Percentiles rank a stretch among this genome's conserved stretches.
These are phyloP conservation scores for Chromis chromis DNA, from an alignment of 2,797 vertebrate genomes.

Conservation along the genomic window DNA sequence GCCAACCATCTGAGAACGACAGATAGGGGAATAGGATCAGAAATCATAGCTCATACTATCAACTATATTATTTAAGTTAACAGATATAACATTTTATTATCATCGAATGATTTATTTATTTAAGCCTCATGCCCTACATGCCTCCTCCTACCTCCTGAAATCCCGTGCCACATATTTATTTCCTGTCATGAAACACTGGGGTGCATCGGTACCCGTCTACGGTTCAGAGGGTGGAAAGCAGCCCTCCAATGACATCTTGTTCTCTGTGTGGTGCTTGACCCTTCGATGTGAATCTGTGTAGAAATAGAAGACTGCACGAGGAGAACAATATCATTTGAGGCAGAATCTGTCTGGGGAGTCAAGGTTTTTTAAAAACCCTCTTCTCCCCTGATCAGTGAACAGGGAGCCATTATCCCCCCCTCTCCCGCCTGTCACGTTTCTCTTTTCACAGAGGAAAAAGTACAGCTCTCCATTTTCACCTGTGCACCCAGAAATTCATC, in stretches of 20 bases:
- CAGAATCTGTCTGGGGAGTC: slow-evolving; percentile 64
- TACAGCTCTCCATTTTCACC: slow-evolving; percentile 79
- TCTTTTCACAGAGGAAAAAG: slow-evolving; percentile 71
- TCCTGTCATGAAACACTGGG: slow-evolving; percentile 71
- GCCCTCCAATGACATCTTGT: slow-evolving; percentile 66
- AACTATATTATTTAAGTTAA: slow-evolving; percentile 65
- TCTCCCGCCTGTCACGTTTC: slow-evolving; percentile 60
- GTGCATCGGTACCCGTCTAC: slow-evolving; percentile 53
- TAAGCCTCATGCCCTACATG: slow-evolving; percentile 79
- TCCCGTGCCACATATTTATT: slow-evolving; percentile 82
- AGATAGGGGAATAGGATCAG: slow-evolving; percentile 65
- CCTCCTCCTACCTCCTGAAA: slow-evolving; percentile 78
- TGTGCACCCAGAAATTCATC: slow-evolving; percentile 74
- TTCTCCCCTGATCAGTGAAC: slow-evolving; percentile 61
- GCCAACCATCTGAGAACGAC: slow-evolving; percentile 75
- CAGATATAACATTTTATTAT: slow-evolving; percentile 68
- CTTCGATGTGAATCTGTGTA: slow-evolving; percentile 75
- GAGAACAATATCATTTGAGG: slow-evolving; percentile 74
- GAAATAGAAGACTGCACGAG: slow-evolving; percentile 74
- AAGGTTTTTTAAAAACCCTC: slow-evolving; percentile 19
- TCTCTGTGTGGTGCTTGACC: slow-evolving; percentile 70
- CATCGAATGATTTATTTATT: slow-evolving; percentile 78
- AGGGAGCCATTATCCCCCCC: slow-evolving; percentile 55
- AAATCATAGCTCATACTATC: slow-evolving; percentile 67
- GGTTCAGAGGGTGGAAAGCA: slow-evolving; percentile 67